phyloP scores from a whole-genome alignment of 2,113 vertebrate genomes.

The Gadus chalcogrammus region DNA sequence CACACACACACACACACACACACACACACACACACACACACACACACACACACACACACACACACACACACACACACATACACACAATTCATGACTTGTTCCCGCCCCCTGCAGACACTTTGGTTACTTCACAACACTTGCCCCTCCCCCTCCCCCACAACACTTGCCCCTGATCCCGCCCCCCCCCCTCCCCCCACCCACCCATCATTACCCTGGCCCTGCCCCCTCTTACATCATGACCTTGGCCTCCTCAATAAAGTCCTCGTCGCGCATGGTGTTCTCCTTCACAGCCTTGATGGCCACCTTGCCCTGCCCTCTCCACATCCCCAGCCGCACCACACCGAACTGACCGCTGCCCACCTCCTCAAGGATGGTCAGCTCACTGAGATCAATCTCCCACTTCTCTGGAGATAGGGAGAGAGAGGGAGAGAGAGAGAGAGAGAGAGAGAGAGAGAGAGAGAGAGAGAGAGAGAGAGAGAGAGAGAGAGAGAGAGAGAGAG shows the following conservation, averaged over 20 bases:
- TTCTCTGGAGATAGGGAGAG: conserved; percentile 31
- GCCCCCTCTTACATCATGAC: conserved; percentile 75
- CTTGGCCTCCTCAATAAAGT: conserved; percentile 81
- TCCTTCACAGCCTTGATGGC: conserved; percentile 94
- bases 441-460: neutral
- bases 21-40: conserved; percentile 13
- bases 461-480: neutral
- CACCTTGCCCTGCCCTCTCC: conserved; percentile 87
- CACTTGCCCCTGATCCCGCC: neutral
- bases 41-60: conserved; percentile 18
- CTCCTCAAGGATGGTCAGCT: conserved; percentile 93
- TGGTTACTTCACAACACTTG: neutral
- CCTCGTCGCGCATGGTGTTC: conserved; percentile 87
- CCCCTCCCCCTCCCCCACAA: neutral
- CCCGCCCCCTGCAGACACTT: neutral
- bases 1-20: conserved; percentile 27
- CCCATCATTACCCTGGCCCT: neutral
- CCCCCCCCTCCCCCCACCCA: too few species aligned
- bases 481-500: neutral
- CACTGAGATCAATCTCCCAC: conserved; percentile 83
- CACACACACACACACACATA: conserved; percentile 13
- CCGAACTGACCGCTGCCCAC: conserved; percentile 89
- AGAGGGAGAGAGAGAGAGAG: neutral
- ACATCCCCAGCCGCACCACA: conserved; percentile 88
- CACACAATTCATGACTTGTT: neutral